Base-by-base conservation (phyloP, 2,797 vertebrate species). In the Leuciscus waleckii region DNA sequence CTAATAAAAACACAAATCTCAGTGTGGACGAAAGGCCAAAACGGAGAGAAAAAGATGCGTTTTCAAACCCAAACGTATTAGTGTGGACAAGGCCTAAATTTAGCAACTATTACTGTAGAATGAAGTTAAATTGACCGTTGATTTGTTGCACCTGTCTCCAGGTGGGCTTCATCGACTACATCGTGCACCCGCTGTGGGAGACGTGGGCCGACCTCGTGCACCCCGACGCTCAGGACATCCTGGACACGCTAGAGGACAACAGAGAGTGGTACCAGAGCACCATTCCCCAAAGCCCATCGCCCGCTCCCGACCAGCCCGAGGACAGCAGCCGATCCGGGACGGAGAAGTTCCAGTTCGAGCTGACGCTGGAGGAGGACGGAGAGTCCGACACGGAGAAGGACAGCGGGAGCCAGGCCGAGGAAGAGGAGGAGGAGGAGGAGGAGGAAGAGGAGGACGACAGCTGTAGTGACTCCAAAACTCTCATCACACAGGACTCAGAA, bases 401-500 rank as follows among this genome's bases (percentile, higher is more conserved):
- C 56, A 89, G 89, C 21, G 68, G 65, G 46, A 87, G 92, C 76
- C 86, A 90, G 74, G 90, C 90, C 10, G 46, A 90, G 87, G 94
- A 94, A 80, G 84, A 58, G 0, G 91, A 95, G 0, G 35, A 35
- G 32, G 32, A 32, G 32, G 91, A 95, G 2, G 88, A 87, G 0
- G 91, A 91, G 21, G 89, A 90, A 0, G 89, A 88, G 1, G 89
- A 88, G 1, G 86, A 97, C 89, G 96, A 96, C 74, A 97, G 96
- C 91, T 96, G 94, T 90, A 96, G 96, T 83, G 95, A 97, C 92
- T 95, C 95, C 87, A 96, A 97, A 92, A 97, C 96, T 8, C 95
- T 97, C 88, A 96, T 96, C 86, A 96, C 96, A 49, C 96, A 97
- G 87, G 95, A 97, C 92, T 97, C 96, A 0, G 95, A 96, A 92